phyloP scores from a whole-genome alignment of 1,140 invertebrate species.

The Zeugodacus cucurbitae region DNA sequence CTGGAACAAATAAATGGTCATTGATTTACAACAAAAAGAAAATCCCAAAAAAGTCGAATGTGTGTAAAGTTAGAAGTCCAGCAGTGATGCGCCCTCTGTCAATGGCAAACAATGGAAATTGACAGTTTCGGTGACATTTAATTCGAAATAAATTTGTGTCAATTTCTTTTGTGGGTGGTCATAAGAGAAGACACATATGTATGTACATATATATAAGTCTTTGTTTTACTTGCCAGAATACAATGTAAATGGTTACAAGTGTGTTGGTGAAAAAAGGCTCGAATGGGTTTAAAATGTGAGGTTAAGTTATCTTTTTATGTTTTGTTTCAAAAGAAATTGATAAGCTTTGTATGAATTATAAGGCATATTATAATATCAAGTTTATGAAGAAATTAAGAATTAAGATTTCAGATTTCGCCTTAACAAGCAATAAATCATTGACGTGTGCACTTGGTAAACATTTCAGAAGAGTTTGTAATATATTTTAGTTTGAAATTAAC shows the following conservation, averaged over 20 bases:
- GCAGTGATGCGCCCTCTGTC: background rate
- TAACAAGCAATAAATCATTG: too few species aligned
- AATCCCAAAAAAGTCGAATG: background rate
- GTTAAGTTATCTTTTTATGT: too few species aligned
- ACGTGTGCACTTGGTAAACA: too few species aligned
- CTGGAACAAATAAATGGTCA: background rate
- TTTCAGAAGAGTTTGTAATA: too few species aligned
- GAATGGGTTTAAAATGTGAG: background rate
- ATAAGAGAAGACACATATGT: background rate
- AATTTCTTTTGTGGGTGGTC: background rate
- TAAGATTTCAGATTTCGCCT: too few species aligned
- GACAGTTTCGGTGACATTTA: slow-evolving; percentile 6
- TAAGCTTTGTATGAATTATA: too few species aligned
- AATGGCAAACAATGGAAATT: background rate
- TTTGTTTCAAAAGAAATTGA: too few species aligned
- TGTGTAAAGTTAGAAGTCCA: background rate
- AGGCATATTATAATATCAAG: too few species aligned
- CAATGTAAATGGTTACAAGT: too few species aligned
- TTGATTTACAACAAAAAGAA: background rate
- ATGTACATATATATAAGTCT: background rate
- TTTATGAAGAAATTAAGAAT: too few species aligned
- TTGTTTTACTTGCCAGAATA: background rate
- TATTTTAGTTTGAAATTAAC: too few species aligned
- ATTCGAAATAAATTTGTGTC: slow-evolving; percentile 21
- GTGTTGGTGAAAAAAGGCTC: background rate